Conservation (phyloP, 2,888 invertebrate species). For the Byasa hedistus region DNA sequence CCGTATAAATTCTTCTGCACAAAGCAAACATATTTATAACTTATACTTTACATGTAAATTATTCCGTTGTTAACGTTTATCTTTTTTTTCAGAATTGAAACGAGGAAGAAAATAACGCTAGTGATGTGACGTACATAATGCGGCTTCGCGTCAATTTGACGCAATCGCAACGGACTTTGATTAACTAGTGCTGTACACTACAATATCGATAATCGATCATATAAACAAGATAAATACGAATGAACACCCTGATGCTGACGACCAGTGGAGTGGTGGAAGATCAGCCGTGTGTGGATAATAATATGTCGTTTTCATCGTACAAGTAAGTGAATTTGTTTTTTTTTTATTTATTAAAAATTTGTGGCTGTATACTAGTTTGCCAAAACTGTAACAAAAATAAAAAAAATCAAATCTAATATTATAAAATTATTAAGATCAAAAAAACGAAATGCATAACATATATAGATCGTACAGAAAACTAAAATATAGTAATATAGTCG, state of each 20-base stretch:
- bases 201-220: constrained; percentile 36
- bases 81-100: constrained; percentile 54
- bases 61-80: constrained; percentile 12
- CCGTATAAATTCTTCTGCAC: not conserved
- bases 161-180: constrained; percentile 49
- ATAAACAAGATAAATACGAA: constrained; percentile 46
- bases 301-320: constrained; percentile 74
- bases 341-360: not conserved
- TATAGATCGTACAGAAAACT: no score
- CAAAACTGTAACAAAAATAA: no score
- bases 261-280: constrained; percentile 67
- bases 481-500: no score
- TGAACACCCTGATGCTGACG: constrained; percentile 78
- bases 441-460: no score
- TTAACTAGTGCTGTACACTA: constrained; percentile 51
- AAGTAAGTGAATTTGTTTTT: constrained; percentile 57
- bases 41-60: not conserved
- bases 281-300: constrained; percentile 68
- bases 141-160: constrained; percentile 55
- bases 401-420: no score
- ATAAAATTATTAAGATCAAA: no score
- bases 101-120: constrained; percentile 41
- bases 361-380: no score
- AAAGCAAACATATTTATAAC: not conserved
- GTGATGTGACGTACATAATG: constrained; percentile 63